These are phyloP conservation scores for Pheosia tremula DNA, from an alignment of 2,888 invertebrate genomes.

Conservation along the genomic window DNA sequence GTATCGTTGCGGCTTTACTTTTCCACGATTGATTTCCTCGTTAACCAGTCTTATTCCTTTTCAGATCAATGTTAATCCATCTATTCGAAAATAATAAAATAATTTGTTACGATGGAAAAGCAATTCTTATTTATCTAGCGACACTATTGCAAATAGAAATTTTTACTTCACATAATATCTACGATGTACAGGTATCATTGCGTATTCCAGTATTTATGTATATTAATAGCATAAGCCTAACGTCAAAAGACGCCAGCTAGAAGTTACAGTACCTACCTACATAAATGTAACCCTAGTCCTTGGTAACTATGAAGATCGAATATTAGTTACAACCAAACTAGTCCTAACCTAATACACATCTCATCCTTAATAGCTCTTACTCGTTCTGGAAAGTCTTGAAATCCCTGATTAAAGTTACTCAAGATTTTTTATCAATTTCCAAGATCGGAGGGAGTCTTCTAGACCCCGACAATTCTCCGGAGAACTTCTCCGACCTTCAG, in stretches of 20 bases:
- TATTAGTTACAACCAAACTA: no score
- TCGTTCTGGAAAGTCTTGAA: no score
- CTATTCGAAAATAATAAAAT: slow-evolving; percentile 52
- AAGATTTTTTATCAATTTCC: no score
- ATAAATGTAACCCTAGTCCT: no score
- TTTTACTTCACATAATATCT: slow-evolving; percentile 36
- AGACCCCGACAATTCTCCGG: slow-evolving; percentile 70
- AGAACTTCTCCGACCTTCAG: slow-evolving; percentile 63
- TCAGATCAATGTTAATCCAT: slow-evolving; percentile 41
- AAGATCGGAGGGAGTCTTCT: slow-evolving; percentile 73
- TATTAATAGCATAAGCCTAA: no score
- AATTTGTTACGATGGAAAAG: slow-evolving; percentile 70
- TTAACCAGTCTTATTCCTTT: slow-evolving; percentile 25
- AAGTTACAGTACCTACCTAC: no score
- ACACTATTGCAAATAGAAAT: slow-evolving; percentile 48
- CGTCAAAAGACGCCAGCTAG: no score
- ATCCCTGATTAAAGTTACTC: no score
- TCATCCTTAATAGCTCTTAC: no score
- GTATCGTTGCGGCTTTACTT: not conserved
- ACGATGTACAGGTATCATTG: slow-evolving; percentile 58
- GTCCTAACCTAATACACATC: no score
- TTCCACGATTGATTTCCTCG: not conserved
- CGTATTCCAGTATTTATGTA: no score
- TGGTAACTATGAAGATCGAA: no score
- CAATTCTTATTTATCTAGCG: slow-evolving; percentile 58